phyloP scores from a whole-genome alignment of 2,113 vertebrate genomes.

The Microcebus jonahi region DNA sequence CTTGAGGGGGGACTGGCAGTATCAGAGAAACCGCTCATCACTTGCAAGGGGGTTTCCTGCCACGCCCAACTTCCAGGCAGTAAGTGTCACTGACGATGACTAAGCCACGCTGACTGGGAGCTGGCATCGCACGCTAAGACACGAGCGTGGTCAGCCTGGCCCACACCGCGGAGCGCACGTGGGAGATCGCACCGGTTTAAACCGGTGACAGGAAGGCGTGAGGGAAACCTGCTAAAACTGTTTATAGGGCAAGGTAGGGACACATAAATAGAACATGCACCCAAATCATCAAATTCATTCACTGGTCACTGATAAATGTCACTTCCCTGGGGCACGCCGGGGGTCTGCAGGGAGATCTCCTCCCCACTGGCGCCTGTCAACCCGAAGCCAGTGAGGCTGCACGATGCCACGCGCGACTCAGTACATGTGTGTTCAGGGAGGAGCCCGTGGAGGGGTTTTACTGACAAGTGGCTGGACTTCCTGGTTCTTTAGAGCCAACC shows the following conservation, averaged over 20 bases:
- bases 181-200: background rate
- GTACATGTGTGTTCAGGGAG: background rate
- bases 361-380: background rate
- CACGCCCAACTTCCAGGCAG: background rate
- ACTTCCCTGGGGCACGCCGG: background rate
- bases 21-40: background rate
- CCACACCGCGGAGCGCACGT: rapidly evolving
- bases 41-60: too few relatives aligned
- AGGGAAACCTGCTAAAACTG: background rate
- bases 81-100: background rate
- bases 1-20: background rate
- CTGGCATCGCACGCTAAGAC: rapidly evolving
- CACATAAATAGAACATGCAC: too few relatives aligned
- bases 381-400: too few relatives aligned
- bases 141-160: rapidly evolving
- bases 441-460: background rate
- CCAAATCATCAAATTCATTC: background rate
- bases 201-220: background rate
- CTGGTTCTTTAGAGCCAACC: background rate
- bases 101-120: background rate
- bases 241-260: background rate
- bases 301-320: too few relatives aligned
- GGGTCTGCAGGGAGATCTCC: background rate
- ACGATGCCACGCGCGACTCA: rapidly evolving
- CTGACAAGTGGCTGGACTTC: background rate